Evolutionary conservation across 1,140 invertebrate species (phyloP).

Genomic region (silkworm (Bombyx mori)): ASM3026992v2 NC_085119.1:13046501-13047000

Average conservation of each 20-base stretch:
- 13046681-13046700: neutral
- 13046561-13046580: conserved; percentile 61
- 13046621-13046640: conserved; percentile 29
- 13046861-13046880: conserved; percentile 2
- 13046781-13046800: neutral
- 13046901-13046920: conserved; percentile 37
- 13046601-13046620: conserved; percentile 34
- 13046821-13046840: conserved; percentile 17
- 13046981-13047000: conserved; percentile 48
- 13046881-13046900: conserved; percentile 22
- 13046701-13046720: neutral
- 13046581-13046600: conserved; percentile 34
- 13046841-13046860: conserved; percentile 20
- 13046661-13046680: conserved; percentile 6
- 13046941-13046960: conserved; percentile 41
- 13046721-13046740: neutral
- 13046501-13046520: conserved; percentile 60
- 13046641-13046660: conserved; percentile 34
- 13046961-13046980: conserved; percentile 45
- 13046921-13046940: conserved; percentile 50
- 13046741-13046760: neutral
- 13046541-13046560: conserved; percentile 59
- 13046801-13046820: conserved; percentile 5
- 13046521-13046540: conserved; percentile 58
- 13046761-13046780: neutral